Base-by-base conservation (phyloP, 2,797 vertebrate species). In the Argentina silus region DNA sequence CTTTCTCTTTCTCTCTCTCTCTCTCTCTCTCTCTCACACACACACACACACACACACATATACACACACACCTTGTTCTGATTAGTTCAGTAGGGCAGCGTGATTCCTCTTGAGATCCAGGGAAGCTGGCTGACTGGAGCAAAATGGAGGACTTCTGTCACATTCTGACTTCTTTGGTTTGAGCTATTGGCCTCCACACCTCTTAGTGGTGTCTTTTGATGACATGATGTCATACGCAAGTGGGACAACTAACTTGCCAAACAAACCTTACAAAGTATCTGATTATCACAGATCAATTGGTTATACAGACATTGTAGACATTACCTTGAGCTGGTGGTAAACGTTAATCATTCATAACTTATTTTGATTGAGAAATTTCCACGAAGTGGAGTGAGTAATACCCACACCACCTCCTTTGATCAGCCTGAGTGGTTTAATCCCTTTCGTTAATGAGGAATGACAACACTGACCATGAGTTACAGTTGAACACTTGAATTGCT, bases 81-180 rank as follows among this genome's bases (percentile, higher is more conserved):
- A 68, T 43, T 78, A 89, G 89, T 90, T 91, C 89, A 92, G 86
- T 90, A 78, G 90, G 89, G 88, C 87, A 91, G 83, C 50, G 47
- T 9, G 82, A 62, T 75, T 87, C 90, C 87, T 87, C 42, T 78
- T 56, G 89, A 89, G 88, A 88, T 70, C 69, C 71, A 75, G 82
- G 78, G 76, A 76, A 78, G 72, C 77, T 79, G 82, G 66, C 81
- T n/a, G 67, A 47, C 68, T 74, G 87, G 85, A 86, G 82, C 76
- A 82, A 86, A 71, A 65, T 69, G 61, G 67, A 56, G 73, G 43
- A 55, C 23, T 56, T 50, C 12, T 36, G 21, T 48, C 12, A 51
- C 21, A 9, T 47, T 65, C 17, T 45, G 12, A 9, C 44, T 21
- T 51, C 7, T 67, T 53, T 51, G 50, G 10, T 51, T 53, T 53